Conservation (phyloP, 1,140 invertebrate species). For the Drosophila mauritiana region DNA sequence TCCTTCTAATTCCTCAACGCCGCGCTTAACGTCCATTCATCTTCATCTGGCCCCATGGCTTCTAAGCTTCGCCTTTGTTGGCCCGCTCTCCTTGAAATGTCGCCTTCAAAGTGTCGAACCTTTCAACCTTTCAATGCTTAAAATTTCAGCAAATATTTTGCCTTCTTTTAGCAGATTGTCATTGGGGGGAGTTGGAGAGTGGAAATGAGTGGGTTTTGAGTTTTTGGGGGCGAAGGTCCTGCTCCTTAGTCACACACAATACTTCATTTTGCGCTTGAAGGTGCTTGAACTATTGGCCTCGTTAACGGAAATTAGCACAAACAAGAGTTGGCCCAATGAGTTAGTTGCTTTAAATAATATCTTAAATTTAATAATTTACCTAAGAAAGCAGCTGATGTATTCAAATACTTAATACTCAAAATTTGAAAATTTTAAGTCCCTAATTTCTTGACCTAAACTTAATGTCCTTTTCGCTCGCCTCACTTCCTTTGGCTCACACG, state of each 20-base stretch:
- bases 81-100: not conserved
- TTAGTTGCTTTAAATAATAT: not conserved
- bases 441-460: not conserved
- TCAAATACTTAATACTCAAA: no score
- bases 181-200: not conserved
- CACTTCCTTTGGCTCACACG: conserved; percentile 19
- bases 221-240: conserved; percentile 1
- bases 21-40: conserved; percentile 70
- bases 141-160: conserved; percentile 72
- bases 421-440: not conserved
- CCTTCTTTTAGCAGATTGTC: conserved; percentile 27
- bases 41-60: conserved; percentile 68
- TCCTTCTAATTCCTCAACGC: conserved; percentile 71
- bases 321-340: not conserved
- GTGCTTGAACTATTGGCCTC: conserved; percentile 56
- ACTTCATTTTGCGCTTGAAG: not conserved
- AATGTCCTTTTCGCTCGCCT: not conserved
- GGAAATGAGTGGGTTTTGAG: not conserved
- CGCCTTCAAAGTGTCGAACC: conserved; percentile 41
- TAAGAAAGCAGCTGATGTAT: no score
- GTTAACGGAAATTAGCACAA: conserved; percentile 54
- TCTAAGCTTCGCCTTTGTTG: conserved; percentile 51
- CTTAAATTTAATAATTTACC: not conserved
- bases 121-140: conserved; percentile 73
- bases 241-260: conserved; percentile 1